Conservation (phyloP, 2,888 invertebrate genomes). For the Plutella xylostella region DNA sequence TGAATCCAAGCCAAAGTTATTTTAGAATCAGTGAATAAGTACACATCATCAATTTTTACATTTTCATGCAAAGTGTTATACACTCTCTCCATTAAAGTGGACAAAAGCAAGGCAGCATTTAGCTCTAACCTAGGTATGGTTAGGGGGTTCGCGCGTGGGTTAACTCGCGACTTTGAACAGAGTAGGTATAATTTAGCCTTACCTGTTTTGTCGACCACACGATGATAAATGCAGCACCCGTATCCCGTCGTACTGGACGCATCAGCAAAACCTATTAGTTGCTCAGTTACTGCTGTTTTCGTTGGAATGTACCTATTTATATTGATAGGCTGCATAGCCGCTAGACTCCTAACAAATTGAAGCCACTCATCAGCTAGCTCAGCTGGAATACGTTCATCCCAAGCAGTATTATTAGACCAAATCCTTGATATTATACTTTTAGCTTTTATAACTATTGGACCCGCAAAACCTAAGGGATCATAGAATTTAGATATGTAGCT, state of each 20-base stretch:
- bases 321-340: constrained; percentile 11
- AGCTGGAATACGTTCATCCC: constrained; percentile 9
- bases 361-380: constrained; percentile 8
- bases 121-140: constrained; percentile 17
- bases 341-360: constrained; percentile 10
- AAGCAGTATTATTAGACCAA: constrained; percentile 11
- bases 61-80: constrained; percentile 11
- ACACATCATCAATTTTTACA: constrained; percentile 7
- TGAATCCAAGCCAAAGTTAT: constrained; percentile 19
- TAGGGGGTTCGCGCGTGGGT: constrained; percentile 4
- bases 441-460: constrained; percentile 13
- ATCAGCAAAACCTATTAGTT: constrained; percentile 16
- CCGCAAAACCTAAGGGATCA: constrained; percentile 15
- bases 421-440: constrained; percentile 13
- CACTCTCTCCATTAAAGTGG: constrained; percentile 11
- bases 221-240: constrained; percentile 17
- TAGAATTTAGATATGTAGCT: constrained; percentile 13
- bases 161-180: constrained; percentile 16
- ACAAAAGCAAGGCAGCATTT: constrained; percentile 16
- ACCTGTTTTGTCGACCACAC: constrained; percentile 10
- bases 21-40: constrained; percentile 18
- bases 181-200: constrained; percentile 10
- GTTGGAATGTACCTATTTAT: background rate
- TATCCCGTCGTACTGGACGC: constrained; percentile 13
- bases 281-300: background rate